phyloP scores from a whole-genome alignment of 2,113 vertebrate species.

The Anser brachyrhynchus region DNA sequence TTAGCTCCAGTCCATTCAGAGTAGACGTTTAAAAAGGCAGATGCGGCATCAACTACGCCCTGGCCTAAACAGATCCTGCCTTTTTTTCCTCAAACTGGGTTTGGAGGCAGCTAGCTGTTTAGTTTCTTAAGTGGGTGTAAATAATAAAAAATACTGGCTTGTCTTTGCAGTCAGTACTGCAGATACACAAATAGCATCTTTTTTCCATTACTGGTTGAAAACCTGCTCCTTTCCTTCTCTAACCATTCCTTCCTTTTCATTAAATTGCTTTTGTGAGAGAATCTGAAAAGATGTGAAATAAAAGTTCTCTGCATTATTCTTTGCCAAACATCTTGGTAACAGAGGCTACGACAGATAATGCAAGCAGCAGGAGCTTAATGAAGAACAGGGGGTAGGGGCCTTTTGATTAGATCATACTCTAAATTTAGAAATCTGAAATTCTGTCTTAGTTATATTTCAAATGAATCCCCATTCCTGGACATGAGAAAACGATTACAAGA shows the following conservation, averaged over 20 bases:
- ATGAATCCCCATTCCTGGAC: background rate
- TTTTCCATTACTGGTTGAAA: background rate
- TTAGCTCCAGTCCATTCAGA: accelerated
- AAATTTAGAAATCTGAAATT: background rate
- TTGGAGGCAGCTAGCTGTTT: background rate
- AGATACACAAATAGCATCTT: background rate
- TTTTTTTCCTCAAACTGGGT: background rate
- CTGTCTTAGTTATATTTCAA: background rate
- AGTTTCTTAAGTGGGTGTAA: background rate
- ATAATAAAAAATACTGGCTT: background rate
- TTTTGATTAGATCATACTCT: background rate
- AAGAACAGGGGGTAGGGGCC: background rate
- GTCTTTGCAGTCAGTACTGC: background rate
- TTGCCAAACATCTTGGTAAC: background rate
- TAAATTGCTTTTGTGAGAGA: background rate
- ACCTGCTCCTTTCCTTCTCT: background rate
- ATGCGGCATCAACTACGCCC: background rate
- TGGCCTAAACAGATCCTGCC: background rate
- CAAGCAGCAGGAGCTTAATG: background rate
- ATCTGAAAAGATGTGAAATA: background rate
- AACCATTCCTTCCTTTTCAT: background rate
- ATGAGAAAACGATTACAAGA: background rate
- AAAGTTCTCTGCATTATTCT: background rate
- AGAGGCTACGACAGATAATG: background rate
- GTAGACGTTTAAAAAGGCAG: accelerated